Conservation (phyloP, 1,140 invertebrate species). For the Eufriesea mexicana region DNA sequence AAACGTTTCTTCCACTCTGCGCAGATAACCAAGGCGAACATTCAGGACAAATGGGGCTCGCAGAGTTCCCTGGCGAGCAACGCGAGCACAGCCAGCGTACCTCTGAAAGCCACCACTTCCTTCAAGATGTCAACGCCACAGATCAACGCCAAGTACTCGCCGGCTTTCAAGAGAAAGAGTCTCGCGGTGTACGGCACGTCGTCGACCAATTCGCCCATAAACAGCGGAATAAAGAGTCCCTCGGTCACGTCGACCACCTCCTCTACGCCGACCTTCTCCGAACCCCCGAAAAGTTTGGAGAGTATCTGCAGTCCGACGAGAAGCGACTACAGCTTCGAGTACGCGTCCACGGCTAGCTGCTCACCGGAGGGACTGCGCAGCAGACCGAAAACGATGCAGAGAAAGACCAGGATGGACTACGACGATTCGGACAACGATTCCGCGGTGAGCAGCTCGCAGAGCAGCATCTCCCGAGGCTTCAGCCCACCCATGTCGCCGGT, state of each 20-base stretch:
- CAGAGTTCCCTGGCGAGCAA: slow-evolving; percentile 77
- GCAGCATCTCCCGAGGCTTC: slow-evolving; percentile 86
- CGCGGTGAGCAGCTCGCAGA: slow-evolving; percentile 89
- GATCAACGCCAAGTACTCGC: slow-evolving; percentile 90
- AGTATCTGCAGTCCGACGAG: slow-evolving; percentile 84
- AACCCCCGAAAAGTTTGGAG: slow-evolving; percentile 84
- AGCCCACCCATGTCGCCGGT: slow-evolving; percentile 85
- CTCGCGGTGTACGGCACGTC: slow-evolving; percentile 85
- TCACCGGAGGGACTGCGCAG: slow-evolving; percentile 70
- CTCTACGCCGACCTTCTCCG: slow-evolving; percentile 59
- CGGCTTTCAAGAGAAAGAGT: slow-evolving; percentile 90
- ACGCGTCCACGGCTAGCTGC: slow-evolving; percentile 71
- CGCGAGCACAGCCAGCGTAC: slow-evolving; percentile 70
- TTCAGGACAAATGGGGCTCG: slow-evolving; percentile 79
- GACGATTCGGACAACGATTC: slow-evolving; percentile 94
- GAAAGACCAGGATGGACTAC: slow-evolving; percentile 76
- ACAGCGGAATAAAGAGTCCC: slow-evolving; percentile 63
- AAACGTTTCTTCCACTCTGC: not conserved
- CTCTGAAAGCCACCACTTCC: slow-evolving; percentile 71
- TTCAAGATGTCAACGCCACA: slow-evolving; percentile 79
- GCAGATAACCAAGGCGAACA: slow-evolving; percentile 69
- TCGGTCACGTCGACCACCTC: slow-evolving; percentile 15
- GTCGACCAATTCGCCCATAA: slow-evolving; percentile 78
- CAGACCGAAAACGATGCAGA: slow-evolving; percentile 52
- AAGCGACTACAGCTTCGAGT: slow-evolving; percentile 83